These are phyloP conservation scores for Megaptera novaeangliae DNA, from an alignment of 2,113 vertebrate species.

Conservation along the genomic window DNA sequence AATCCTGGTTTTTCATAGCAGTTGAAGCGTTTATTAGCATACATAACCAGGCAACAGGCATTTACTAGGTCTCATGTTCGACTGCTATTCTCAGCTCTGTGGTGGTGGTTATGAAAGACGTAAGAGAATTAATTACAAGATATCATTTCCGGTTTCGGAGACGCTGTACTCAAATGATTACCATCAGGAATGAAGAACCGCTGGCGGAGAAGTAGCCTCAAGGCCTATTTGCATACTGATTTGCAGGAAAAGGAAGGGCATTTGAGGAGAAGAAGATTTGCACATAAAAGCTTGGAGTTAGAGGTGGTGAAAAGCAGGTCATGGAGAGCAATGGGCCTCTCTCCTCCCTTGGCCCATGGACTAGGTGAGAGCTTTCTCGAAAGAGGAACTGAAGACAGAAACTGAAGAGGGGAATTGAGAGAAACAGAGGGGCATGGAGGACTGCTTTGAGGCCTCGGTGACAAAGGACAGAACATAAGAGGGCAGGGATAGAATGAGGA, in stretches of 20 bases:
- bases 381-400: neutral
- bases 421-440: neutral
- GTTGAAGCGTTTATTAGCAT: neutral
- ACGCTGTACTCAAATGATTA: neutral
- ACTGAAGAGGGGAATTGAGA: neutral
- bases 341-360: neutral
- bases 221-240: neutral
- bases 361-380: neutral
- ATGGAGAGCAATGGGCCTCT: neutral
- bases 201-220: neutral
- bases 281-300: neutral
- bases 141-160: neutral
- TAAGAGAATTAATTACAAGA: neutral
- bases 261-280: neutral
- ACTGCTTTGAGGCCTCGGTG: neutral
- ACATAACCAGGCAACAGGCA: neutral
- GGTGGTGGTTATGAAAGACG: neutral
- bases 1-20: neutral
- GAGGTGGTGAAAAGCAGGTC: neutral
- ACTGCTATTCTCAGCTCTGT: neutral
- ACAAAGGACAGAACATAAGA: neutral
- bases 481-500: neutral
- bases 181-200: neutral
- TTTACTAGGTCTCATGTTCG: neutral
- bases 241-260: neutral